Conservation (phyloP, 2,888 invertebrate genomes). For the Venustoraphidia nigricollis region DNA sequence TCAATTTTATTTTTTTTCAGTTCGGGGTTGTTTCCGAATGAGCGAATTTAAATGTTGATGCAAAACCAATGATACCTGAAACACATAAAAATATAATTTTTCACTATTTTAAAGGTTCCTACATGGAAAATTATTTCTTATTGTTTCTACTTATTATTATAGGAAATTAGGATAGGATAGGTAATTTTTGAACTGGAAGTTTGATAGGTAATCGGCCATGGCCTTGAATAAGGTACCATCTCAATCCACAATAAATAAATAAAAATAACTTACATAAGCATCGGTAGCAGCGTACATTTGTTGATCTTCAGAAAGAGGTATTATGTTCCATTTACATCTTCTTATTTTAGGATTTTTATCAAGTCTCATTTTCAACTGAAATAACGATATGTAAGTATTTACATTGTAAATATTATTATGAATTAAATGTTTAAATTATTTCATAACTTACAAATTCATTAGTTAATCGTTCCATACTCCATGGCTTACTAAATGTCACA, state of each 20-base stretch:
- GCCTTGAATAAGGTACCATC: too few relatives aligned
- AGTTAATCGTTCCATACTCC: constrained; percentile 43
- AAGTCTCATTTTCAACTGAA: constrained; percentile 33
- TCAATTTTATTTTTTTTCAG: not conserved
- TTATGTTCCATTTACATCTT: constrained; percentile 41
- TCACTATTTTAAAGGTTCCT: constrained; percentile 1
- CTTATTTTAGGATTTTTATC: constrained; percentile 39
- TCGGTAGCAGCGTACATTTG: constrained; percentile 46
- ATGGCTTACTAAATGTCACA: constrained; percentile 32
- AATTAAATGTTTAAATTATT: constrained; percentile 3
- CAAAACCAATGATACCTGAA: constrained; percentile 15
- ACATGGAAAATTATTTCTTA: too few relatives aligned
- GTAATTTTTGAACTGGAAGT: too few relatives aligned
- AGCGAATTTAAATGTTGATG: constrained; percentile 12
- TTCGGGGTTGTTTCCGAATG: not conserved
- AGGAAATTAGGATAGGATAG: too few relatives aligned
- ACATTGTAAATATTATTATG: not conserved
- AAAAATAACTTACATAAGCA: constrained; percentile 37
- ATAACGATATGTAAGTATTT: constrained; percentile 8
- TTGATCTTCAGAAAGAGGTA: constrained; percentile 37
- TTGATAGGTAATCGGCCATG: too few relatives aligned
- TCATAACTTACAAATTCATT: constrained; percentile 30
- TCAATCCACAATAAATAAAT: too few relatives aligned
- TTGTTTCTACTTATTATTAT: too few relatives aligned
- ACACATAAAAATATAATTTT: constrained; percentile 4